These are phyloP conservation scores for Anneissia japonica DNA, from an alignment of 35 echinoderm and acorn worm species.

Conservation along the genomic window DNA sequence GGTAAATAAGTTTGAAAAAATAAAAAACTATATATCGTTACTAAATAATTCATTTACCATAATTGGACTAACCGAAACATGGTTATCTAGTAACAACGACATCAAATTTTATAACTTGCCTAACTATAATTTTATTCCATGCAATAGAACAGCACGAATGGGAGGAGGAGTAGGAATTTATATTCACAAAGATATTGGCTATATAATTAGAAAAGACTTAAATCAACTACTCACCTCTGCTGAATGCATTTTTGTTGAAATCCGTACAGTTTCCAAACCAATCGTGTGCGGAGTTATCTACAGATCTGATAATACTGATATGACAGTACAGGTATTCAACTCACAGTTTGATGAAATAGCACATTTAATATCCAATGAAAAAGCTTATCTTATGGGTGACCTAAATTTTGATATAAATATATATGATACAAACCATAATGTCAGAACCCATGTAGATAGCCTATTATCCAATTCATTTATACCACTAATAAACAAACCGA, in stretches of 20 bases:
- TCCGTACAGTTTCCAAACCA: not conserved
- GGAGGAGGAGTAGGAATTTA: constrained; percentile 19
- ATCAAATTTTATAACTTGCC: not conserved
- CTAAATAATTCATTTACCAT: constrained; percentile 8
- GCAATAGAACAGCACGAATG: constrained; percentile 2
- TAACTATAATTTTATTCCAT: constrained; percentile 22
- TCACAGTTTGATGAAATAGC: not conserved
- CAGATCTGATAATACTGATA: not conserved
- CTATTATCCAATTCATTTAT: not conserved
- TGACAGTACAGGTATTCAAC: not conserved
- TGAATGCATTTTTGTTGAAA: no score
- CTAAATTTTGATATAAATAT: not conserved
- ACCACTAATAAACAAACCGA: not conserved
- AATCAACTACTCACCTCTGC: no score
- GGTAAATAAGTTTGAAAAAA: constrained; percentile 4
- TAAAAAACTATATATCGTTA: not conserved
- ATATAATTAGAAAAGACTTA: no score
- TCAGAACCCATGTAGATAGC: not conserved
- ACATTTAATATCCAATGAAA: not conserved
- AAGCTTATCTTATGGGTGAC: not conserved
- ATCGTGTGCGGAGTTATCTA: not conserved
- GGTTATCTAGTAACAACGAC: not conserved
- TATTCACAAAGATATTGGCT: not conserved
- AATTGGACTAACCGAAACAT: constrained; percentile 10
- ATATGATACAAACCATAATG: not conserved